These are phyloP conservation scores for Etheostoma nigrum DNA, from an alignment of 2,797 vertebrate genomes.

Conservation along the genomic window DNA sequence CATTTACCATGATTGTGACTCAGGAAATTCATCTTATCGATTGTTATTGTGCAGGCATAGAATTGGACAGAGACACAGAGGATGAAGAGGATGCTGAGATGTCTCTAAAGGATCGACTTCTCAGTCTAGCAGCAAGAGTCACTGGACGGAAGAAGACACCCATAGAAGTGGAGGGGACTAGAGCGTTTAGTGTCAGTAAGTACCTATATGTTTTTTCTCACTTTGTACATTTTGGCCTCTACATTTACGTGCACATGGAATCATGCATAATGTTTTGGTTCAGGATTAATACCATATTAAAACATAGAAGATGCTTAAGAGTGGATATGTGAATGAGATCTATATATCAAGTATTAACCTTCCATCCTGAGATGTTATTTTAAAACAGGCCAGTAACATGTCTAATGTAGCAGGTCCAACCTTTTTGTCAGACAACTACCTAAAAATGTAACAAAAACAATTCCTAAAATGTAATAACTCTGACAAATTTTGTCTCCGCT, in stretches of 20 bases:
- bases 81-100: constrained; percentile 84
- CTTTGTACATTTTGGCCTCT: not conserved
- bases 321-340: not conserved
- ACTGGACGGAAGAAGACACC: constrained; percentile 85
- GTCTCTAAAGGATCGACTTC: constrained; percentile 87
- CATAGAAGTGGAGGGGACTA: constrained; percentile 78
- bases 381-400: not conserved
- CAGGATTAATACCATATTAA: not conserved
- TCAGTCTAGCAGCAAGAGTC: constrained; percentile 88
- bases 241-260: not conserved
- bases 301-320: not conserved
- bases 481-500: not conserved
- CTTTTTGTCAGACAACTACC: not conserved
- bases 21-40: constrained; percentile 3
- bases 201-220: constrained; percentile 8
- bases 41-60: constrained; percentile 84
- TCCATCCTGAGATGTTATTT: not conserved
- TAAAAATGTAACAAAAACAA: not conserved
- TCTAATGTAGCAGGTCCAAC: not conserved
- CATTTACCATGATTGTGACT: constrained; percentile 11
- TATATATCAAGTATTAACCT: not conserved
- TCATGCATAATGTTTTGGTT: not conserved
- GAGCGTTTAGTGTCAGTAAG: constrained; percentile 63
- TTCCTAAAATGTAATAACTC: not conserved
- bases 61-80: constrained; percentile 84